Evolutionary conservation across 2,797 vertebrate genomes (phyloP).

Genomic region (Etheostoma nigrum): DNA sequence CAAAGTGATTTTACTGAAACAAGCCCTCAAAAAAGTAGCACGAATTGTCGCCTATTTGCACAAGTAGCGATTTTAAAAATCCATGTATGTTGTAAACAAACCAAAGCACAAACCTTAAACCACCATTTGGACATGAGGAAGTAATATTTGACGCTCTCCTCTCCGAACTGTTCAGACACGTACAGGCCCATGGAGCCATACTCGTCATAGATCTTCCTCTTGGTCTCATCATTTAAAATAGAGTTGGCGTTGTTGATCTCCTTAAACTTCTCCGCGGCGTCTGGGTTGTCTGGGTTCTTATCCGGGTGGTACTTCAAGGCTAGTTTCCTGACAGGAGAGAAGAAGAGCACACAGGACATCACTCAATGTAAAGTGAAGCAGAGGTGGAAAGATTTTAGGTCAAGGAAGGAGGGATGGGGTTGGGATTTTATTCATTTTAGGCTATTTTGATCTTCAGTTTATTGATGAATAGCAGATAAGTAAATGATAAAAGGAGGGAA

Average conservation of each 20-base stretch:
- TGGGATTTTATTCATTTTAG: background rate
- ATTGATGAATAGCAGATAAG: background rate
- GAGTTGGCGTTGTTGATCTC: slow-evolving; percentile 96
- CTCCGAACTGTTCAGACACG: slow-evolving; percentile 93
- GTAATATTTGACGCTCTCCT: slow-evolving; percentile 94
- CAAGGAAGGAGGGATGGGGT: too few relatives aligned
- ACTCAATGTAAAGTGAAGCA: background rate
- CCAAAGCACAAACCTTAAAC: slow-evolving; percentile 90
- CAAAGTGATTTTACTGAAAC: background rate
- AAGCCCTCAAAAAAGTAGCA: background rate
- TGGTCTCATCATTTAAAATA: slow-evolving; percentile 90
- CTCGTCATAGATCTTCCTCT: slow-evolving; percentile 91
- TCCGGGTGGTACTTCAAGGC: slow-evolving; percentile 95
- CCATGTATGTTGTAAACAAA: background rate
- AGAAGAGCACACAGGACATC: background rate
- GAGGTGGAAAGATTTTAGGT: background rate
- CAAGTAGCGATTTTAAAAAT: background rate
- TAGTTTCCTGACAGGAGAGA: slow-evolving; percentile 85
- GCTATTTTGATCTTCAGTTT: background rate
- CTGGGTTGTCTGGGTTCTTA: slow-evolving; percentile 93
- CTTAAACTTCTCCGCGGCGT: slow-evolving; percentile 94
- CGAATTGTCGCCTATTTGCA: background rate
- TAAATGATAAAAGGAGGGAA: too few relatives aligned
- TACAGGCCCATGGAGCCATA: slow-evolving; percentile 96
- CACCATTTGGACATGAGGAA: slow-evolving; percentile 95